Evolutionary conservation across 37 sponge, comb jelly and placozoan species (phyloP), one percentile per base, ranked within the genome.

Genomic region (Spongia lamella): DNA sequence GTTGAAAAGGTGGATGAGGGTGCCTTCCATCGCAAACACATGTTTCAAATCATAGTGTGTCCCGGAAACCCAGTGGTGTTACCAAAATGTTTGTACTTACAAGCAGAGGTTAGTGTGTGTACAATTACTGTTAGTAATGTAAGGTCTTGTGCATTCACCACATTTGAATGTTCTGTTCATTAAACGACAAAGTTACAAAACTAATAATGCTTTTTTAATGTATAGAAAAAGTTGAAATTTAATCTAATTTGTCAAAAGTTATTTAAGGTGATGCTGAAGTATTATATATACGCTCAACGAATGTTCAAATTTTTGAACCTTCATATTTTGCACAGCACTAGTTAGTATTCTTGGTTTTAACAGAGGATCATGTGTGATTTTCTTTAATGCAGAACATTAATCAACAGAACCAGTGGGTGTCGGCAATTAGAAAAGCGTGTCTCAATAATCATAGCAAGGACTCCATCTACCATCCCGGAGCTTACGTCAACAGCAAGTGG

Each of bases 391-490:
- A 94, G 91, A 85, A 94, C 84, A 87, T 97, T 50, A 97, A 97
- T 57, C 94, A 97, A 43, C 89, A 88, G 86, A 88, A 88, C 29
- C 66, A 77, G 49, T 97, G 98, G 98, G 86, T 97, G 63, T 97
- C 98, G 0, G 88, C 87, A 25, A 81, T 97, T n/a, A 60, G 94
- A 32, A 97, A 97, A 81, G 89, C 89, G 4, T 97, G 98, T 66
- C 84, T 90, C 49, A 54, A 73, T 43, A 97, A 97, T 72, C 82
- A 89, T 50, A 75, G 88, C 39, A 90, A 86, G 86, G 56, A 58
- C 51, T 77, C 84, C 49, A 82, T 90, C 62, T 90, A 88, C 64
- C 98, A 97, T 37, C 94, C 98, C 34, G 98, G 98, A 20, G 76
- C 82, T 43, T 91, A 66, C 79, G 80, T 81, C 75, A 77, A 82